Percentiles rank a stretch among this genome's conserved stretches.
These are phyloP conservation scores for Neogale vison DNA, from an alignment of 2,113 vertebrate genomes.

Conservation along the genomic window DNA sequence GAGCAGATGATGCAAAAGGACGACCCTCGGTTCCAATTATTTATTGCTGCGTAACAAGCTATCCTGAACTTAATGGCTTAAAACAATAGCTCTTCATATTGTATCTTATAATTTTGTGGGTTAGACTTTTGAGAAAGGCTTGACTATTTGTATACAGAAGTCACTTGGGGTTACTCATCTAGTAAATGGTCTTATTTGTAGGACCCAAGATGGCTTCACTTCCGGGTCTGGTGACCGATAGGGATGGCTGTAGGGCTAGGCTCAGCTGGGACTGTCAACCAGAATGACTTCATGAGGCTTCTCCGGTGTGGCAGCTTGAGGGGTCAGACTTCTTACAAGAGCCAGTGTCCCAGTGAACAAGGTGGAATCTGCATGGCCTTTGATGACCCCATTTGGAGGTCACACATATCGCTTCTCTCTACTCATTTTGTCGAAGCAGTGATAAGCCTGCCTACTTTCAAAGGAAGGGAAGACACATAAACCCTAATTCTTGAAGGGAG, in stretches of 20 bases:
- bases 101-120: background rate
- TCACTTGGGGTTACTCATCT: background rate
- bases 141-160: background rate
- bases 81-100: background rate
- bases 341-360: background rate
- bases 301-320: background rate
- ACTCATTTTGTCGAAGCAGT: background rate
- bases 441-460: background rate
- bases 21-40: background rate
- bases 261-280: background rate
- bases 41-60: background rate
- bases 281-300: background rate
- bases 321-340: background rate
- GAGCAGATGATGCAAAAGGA: background rate
- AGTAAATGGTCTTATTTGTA: background rate
- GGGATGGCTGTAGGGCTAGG: background rate
- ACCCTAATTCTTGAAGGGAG: background rate
- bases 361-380: background rate
- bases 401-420: background rate
- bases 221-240: background rate
- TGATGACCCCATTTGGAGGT: background rate
- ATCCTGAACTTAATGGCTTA: background rate
- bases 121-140: background rate
- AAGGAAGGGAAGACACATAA: background rate
- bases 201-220: background rate